phyloP scores from a whole-genome alignment of 2,113 vertebrate species.

The Hippoglossus stenolepis region DNA sequence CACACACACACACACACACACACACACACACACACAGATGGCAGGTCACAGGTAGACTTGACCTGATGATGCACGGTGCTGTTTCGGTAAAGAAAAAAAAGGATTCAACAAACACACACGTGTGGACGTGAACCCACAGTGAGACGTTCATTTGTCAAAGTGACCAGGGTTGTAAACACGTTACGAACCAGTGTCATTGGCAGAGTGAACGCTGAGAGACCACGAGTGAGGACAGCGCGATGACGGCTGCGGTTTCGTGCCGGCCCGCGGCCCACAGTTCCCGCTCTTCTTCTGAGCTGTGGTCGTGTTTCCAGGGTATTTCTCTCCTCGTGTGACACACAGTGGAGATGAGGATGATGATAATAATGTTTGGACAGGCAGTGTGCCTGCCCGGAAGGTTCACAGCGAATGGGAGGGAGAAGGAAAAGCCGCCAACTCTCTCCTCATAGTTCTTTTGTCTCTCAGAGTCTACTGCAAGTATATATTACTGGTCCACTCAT shows the following conservation, averaged over 20 bases:
- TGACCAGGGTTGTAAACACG: slow-evolving; percentile 42
- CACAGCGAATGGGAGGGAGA: slow-evolving; percentile 13
- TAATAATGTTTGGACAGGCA: slow-evolving; percentile 51
- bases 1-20: slow-evolving; percentile 33
- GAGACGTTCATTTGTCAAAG: slow-evolving; percentile 54
- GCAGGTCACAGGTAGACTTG: slow-evolving; percentile 48
- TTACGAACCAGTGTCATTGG: slow-evolving; percentile 45
- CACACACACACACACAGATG: slow-evolving; percentile 38
- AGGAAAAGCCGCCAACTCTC: slow-evolving; percentile 20
- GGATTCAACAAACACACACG: slow-evolving; percentile 20
- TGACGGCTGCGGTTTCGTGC: slow-evolving; percentile 28
- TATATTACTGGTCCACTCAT: not conserved
- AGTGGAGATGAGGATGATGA: slow-evolving; percentile 19
- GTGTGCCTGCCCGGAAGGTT: slow-evolving; percentile 20
- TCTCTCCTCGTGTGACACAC: slow-evolving; percentile 36
- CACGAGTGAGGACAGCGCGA: slow-evolving; percentile 9
- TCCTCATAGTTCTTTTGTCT: not conserved
- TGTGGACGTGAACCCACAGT: slow-evolving; percentile 22
- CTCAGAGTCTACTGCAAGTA: not conserved
- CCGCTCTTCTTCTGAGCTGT: slow-evolving; percentile 13
- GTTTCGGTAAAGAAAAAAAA: slow-evolving; percentile 30
- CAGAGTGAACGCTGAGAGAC: slow-evolving; percentile 13
- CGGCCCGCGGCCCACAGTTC: not conserved
- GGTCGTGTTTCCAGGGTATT: slow-evolving; percentile 30
- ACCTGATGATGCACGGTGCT: slow-evolving; percentile 52